A percentile compares a stretch with the other conserved stretches of the same genome.
phyloP scores from a whole-genome alignment of 2,113 vertebrate species.

The Capreolus pygargus region DNA sequence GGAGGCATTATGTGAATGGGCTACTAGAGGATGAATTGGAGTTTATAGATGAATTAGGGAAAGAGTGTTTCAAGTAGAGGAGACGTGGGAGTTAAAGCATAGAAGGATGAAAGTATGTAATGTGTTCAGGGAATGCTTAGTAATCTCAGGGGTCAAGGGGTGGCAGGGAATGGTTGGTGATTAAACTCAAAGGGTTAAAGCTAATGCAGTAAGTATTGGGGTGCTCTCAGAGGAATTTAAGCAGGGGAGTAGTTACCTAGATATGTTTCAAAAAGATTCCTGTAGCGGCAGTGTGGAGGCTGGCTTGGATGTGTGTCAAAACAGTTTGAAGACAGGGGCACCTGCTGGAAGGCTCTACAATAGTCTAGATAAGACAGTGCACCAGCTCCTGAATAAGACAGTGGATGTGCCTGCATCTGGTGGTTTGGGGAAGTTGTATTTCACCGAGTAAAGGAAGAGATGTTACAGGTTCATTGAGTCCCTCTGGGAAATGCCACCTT shows the following conservation, averaged over 20 bases:
- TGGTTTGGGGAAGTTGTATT: background rate
- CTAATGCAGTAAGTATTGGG: background rate
- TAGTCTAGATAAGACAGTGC: rapidly evolving
- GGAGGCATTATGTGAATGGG: background rate
- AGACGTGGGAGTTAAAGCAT: background rate
- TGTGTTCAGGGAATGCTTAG: background rate
- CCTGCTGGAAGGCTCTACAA: background rate
- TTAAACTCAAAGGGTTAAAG: background rate
- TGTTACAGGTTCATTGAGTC: background rate
- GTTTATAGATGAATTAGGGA: background rate
- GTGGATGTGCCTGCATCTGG: no score
- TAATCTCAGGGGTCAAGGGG: background rate
- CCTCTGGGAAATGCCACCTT: background rate
- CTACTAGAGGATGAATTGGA: background rate
- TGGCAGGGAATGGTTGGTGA: background rate
- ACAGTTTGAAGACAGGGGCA: background rate
- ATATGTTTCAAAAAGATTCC: background rate
- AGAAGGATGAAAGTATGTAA: background rate
- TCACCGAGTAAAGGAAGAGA: background rate
- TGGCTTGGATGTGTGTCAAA: background rate
- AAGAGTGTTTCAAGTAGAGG: background rate
- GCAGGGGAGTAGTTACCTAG: background rate
- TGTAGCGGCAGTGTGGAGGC: background rate
- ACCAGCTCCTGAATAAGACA: background rate
- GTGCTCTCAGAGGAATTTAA: background rate